These are phyloP conservation scores for Grapholita molesta DNA, from an alignment of 1,140 invertebrate genomes.

Conservation along the genomic window DNA sequence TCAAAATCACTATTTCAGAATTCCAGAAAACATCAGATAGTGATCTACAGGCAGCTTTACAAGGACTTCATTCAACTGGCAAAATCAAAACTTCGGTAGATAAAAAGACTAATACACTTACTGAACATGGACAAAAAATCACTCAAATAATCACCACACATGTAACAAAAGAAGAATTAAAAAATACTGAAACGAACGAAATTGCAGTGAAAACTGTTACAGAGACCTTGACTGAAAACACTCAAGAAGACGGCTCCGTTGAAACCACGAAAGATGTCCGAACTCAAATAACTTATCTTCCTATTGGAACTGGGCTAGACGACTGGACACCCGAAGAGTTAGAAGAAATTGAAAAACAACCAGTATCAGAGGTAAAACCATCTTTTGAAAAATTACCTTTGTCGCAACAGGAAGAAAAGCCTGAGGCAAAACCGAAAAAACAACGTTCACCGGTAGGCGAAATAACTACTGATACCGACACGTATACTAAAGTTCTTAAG, in stretches of 20 bases:
- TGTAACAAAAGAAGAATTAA: slow-evolving; percentile 72
- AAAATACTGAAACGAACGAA: slow-evolving; percentile 59
- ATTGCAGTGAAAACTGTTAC: slow-evolving; percentile 73
- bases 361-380: slow-evolving; percentile 40
- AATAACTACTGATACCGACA: slow-evolving; percentile 74
- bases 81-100: slow-evolving; percentile 68
- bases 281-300: slow-evolving; percentile 76
- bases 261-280: slow-evolving; percentile 74
- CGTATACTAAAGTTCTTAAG: slow-evolving; percentile 72
- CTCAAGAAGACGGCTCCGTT: slow-evolving; percentile 60
- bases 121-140: slow-evolving; percentile 55
- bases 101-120: slow-evolving; percentile 60
- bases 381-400: slow-evolving; percentile 40
- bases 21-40: slow-evolving; percentile 71
- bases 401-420: slow-evolving; percentile 37
- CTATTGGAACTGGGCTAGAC: slow-evolving; percentile 64
- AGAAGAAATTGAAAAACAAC: slow-evolving; percentile 58
- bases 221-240: slow-evolving; percentile 72
- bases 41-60: slow-evolving; percentile 66
- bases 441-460: slow-evolving; percentile 68
- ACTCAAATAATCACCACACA: slow-evolving; percentile 66
- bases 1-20: slow-evolving; percentile 76
- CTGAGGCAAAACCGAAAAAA: slow-evolving; percentile 52
- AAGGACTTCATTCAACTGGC: slow-evolving; percentile 60
- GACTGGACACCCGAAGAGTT: slow-evolving; percentile 71